Conservation (phyloP, 2,113 vertebrate genomes). For the Onychostruthus taczanowskii region DNA sequence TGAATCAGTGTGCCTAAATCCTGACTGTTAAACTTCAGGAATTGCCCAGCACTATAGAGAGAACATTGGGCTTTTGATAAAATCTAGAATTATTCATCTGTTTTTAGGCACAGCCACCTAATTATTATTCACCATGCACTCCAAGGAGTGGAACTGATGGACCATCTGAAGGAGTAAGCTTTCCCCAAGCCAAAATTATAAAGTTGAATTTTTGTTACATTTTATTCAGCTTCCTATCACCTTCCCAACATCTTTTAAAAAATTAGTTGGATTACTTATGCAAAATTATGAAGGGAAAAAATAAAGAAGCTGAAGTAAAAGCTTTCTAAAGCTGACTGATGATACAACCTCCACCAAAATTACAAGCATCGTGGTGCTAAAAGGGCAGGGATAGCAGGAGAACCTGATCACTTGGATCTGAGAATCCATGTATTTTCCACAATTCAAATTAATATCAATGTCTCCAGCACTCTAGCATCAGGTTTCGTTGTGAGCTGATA, state of each 20-base stretch:
- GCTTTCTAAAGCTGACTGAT: background rate
- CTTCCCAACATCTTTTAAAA: background rate
- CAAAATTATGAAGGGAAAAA: background rate
- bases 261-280: background rate
- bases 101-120: background rate
- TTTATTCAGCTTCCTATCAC: background rate
- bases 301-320: background rate
- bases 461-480: background rate
- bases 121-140: accelerated
- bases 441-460: background rate
- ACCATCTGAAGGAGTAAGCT: background rate
- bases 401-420: background rate
- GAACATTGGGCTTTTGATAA: background rate
- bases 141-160: accelerated
- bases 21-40: background rate
- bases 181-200: background rate
- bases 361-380: background rate
- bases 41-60: background rate
- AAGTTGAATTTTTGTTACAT: background rate
- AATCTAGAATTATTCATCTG: background rate
- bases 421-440: background rate
- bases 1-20: background rate
- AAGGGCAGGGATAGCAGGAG: background rate
- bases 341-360: background rate
- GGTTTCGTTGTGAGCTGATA: background rate